A percentile compares a stretch with the other conserved stretches of the same genome.
phyloP scores from a whole-genome alignment of 2,888 invertebrate genomes.

The Crepidodera aurea region DNA sequence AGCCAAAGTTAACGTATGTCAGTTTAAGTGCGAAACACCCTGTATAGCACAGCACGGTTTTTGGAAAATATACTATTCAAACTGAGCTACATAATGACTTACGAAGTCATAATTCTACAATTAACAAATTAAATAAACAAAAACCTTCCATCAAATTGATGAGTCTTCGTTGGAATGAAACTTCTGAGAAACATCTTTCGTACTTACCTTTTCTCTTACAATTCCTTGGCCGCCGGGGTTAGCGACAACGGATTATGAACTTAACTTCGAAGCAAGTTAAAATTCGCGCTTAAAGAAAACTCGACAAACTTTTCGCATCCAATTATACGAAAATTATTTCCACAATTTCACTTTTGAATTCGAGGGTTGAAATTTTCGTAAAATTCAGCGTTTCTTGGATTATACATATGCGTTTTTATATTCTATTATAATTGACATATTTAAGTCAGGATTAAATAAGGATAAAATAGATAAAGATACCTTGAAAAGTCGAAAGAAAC shows the following conservation, averaged over 20 bases:
- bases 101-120: too few species aligned
- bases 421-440: too few species aligned
- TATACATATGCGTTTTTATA: too few species aligned
- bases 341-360: slow-evolving; percentile 17
- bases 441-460: too few species aligned
- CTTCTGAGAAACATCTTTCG: neutral
- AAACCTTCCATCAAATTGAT: neutral
- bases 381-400: neutral
- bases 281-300: slow-evolving; percentile 16
- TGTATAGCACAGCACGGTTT: too few species aligned
- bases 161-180: neutral
- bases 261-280: slow-evolving; percentile 19
- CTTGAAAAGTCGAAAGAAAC: too few species aligned
- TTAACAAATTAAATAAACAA: too few species aligned
- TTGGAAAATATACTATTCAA: too few species aligned
- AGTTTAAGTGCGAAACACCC: too few species aligned
- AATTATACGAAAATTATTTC: slow-evolving; percentile 24
- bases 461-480: too few species aligned
- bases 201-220: neutral
- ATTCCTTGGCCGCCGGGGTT: neutral
- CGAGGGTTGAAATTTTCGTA: neutral
- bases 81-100: too few species aligned
- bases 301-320: slow-evolving; percentile 23
- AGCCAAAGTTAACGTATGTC: too few species aligned
- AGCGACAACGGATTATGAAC: slow-evolving; percentile 14